Evolutionary conservation across 2,888 invertebrate genomes (phyloP), one percentile per base, ranked within the genome.

Genomic region (Corythucha ciliata): DNA sequence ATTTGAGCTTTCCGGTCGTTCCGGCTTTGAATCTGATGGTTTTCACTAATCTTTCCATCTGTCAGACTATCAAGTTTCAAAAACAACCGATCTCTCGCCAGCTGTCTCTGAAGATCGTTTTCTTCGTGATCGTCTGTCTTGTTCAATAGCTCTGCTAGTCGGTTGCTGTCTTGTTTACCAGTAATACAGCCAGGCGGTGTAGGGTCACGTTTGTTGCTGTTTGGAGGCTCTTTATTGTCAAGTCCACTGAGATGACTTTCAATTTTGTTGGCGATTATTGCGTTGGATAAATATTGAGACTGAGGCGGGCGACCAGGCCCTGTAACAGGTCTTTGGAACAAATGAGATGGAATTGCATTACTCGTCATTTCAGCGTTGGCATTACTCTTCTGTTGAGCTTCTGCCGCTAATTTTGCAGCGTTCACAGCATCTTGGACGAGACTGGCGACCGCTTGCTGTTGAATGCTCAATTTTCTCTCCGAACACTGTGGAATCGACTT

Each of bases 401-500:
- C 54, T 32, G 54, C 54, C 7, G 56, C 53, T 5, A 51, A 12
- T 26, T 45, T 44, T 33, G 57, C 55, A 14, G 58, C 57, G 41
- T 60, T 60, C 12, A 60, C 60, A 16, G 60, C 60, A 52, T 56
- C 57, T 33, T 60, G 58, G n/a, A 60, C 60, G 32, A 60, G 53
- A 48, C 57, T 60, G 0, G 58, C 60, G 26, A 60, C 57, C 32
- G 57, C 53, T 6, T 58, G 57, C 53, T 60, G 60, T 37, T 58
- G 58, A 26, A 57, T 54, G 36, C 57, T 41, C 41, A 57, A 37
- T 20, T 45, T 47, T 5, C 61, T 54, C 52, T 63, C 26, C 61
- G 59, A 53, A 27, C 65, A 66, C 14, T 63, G 56, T 69, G 54
- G 72, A 70, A 57, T 53, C 6, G 52, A 47, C 32, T 55, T 57